Evolutionary conservation across 2,888 invertebrate species (phyloP).

Genomic region (Tiliacea citrago): DNA sequence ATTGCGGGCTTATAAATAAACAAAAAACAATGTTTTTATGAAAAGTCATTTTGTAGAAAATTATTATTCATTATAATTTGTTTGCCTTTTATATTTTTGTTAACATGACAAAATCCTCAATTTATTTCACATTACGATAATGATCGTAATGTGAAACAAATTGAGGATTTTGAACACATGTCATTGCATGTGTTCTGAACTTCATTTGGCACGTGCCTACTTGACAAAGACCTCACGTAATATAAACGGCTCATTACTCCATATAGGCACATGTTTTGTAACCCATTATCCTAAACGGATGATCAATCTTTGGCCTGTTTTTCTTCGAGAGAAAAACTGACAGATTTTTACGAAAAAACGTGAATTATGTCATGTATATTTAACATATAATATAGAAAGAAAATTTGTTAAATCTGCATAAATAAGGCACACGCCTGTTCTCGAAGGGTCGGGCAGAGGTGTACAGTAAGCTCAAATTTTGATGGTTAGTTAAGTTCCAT

Average conservation of each 20-base stretch:
- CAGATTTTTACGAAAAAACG: background rate
- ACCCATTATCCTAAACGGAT: slow-evolving; percentile 12
- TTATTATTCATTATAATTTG: background rate
- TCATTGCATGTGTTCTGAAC: background rate
- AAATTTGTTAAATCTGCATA: too few species aligned
- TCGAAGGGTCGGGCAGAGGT: too few species aligned
- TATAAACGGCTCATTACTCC: slow-evolving; percentile 2
- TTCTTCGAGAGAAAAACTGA: background rate
- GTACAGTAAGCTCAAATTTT: too few species aligned
- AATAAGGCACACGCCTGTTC: too few species aligned
- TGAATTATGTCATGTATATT: background rate
- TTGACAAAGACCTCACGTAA: slow-evolving; percentile 17
- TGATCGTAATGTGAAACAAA: background rate
- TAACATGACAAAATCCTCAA: slow-evolving; percentile 30
- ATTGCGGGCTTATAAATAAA: background rate
- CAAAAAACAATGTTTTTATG: too few species aligned
- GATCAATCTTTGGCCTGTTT: slow-evolving; percentile 25
- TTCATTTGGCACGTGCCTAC: slow-evolving; percentile 4
- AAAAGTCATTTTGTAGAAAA: background rate
- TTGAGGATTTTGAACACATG: too few species aligned
- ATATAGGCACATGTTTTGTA: slow-evolving; percentile 3
- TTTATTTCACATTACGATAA: slow-evolving; percentile 28
- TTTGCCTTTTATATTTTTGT: background rate
- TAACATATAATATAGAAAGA: too few species aligned
- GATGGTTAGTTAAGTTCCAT: too few species aligned